These are phyloP conservation scores for Zophobas atratus DNA, from an alignment of 1,140 invertebrate species.

Conservation along the genomic window DNA sequence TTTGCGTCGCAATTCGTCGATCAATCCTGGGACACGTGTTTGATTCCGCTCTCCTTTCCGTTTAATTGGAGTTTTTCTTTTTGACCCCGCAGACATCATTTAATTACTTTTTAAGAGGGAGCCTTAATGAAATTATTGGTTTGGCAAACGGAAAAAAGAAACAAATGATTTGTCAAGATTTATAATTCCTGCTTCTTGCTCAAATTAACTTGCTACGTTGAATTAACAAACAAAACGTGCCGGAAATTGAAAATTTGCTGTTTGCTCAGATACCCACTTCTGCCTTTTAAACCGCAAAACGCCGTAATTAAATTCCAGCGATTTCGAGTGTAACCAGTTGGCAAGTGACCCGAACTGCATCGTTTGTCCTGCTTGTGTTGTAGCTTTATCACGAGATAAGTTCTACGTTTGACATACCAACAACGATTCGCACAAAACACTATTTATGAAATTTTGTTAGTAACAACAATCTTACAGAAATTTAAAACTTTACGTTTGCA, in stretches of 20 bases:
- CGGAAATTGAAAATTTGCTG: constrained; percentile 60
- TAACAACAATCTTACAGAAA: too few relatives aligned
- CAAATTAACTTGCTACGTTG: constrained; percentile 54
- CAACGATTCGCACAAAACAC: not conserved
- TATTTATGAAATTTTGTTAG: not conserved
- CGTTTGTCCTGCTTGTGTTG: constrained; percentile 31
- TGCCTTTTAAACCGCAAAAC: constrained; percentile 55
- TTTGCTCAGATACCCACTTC: constrained; percentile 54
- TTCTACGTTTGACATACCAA: not conserved
- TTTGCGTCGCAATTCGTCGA: constrained; percentile 16
- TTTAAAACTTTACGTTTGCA: too few relatives aligned
- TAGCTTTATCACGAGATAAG: not conserved
- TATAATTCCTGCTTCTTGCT: constrained; percentile 49
- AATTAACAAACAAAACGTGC: constrained; percentile 61
- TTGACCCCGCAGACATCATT: constrained; percentile 1
- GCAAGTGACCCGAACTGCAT: constrained; percentile 53
- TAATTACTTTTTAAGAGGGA: constrained; percentile 1
- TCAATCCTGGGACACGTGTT: constrained; percentile 13
- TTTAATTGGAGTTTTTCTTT: constrained; percentile 3
- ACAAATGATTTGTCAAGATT: constrained; percentile 41
- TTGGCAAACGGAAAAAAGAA: not conserved
- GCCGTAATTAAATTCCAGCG: constrained; percentile 59
- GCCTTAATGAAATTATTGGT: constrained; percentile 2
- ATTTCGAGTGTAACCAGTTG: constrained; percentile 54
- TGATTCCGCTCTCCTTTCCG: not conserved